Evolutionary conservation across 2,888 invertebrate genomes (phyloP).

Genomic region (Molorchus minor): DNA sequence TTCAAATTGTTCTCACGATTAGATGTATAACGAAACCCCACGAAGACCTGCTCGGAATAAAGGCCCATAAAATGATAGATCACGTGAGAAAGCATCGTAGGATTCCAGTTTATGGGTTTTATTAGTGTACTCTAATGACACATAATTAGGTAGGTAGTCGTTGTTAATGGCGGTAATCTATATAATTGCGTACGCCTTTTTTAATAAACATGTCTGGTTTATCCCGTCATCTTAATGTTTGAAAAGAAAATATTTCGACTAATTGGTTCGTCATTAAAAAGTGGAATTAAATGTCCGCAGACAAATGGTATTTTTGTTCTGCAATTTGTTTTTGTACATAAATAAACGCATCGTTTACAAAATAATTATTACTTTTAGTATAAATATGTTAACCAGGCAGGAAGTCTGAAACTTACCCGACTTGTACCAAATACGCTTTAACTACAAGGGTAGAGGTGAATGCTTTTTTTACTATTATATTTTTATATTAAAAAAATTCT

Average conservation of each 20-base stretch:
- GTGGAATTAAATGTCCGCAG: too few species aligned
- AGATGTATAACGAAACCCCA: not conserved
- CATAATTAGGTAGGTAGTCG: slow-evolving; percentile 19
- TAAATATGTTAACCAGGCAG: too few species aligned
- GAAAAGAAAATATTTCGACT: not conserved
- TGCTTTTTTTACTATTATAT: too few species aligned
- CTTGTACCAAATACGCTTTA: too few species aligned
- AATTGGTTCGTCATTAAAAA: slow-evolving; percentile 2
- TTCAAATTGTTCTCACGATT: slow-evolving; percentile 23
- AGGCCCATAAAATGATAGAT: slow-evolving; percentile 20
- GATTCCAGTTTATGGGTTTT: slow-evolving; percentile 24
- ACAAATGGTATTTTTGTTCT: too few species aligned
- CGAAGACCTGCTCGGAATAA: slow-evolving; percentile 10
- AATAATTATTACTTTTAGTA: too few species aligned
- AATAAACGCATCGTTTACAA: too few species aligned
- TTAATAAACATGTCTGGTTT: slow-evolving; percentile 6
- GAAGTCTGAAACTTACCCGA: too few species aligned
- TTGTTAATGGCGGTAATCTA: slow-evolving; percentile 12
- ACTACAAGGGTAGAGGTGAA: too few species aligned
- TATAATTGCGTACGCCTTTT: slow-evolving; percentile 10
- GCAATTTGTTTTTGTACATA: too few species aligned
- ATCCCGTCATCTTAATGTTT: not conserved
- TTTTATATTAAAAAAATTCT: too few species aligned
- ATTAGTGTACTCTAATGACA: slow-evolving; percentile 16
- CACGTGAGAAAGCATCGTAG: slow-evolving; percentile 24